Percentiles rank a stretch among this genome's conserved stretches.
phyloP scores from a whole-genome alignment of 2,888 invertebrate species.

The Cerceris rybyensis region DNA sequence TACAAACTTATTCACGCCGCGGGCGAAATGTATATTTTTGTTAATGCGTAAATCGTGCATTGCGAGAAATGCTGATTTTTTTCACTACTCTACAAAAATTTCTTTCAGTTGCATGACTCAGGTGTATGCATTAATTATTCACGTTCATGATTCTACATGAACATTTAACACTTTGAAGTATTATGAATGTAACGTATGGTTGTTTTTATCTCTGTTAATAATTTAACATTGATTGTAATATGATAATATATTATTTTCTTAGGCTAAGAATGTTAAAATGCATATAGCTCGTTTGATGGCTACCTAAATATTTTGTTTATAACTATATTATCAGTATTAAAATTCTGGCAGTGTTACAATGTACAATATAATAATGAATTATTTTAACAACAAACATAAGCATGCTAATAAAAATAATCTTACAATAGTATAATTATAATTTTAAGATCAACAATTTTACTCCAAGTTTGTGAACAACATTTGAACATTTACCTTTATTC shows the following conservation, averaged over 20 bases:
- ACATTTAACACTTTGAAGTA: slow-evolving; percentile 36
- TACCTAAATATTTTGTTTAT: too few species aligned
- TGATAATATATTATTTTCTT: not conserved
- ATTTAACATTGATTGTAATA: slow-evolving; percentile 8
- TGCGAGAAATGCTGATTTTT: slow-evolving; percentile 36
- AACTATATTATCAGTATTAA: too few species aligned
- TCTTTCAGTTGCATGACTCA: slow-evolving; percentile 27
- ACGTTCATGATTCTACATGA: slow-evolving; percentile 30
- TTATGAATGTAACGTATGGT: not conserved
- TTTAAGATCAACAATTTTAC: too few species aligned
- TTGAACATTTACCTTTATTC: slow-evolving; percentile 11
- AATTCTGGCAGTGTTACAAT: not conserved
- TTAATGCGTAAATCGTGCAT: slow-evolving; percentile 46
- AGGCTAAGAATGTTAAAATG: too few species aligned
- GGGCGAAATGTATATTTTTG: slow-evolving; percentile 67
- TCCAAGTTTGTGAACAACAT: not conserved
- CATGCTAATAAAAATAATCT: too few species aligned
- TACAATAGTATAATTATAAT: too few species aligned
- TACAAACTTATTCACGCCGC: slow-evolving; percentile 54
- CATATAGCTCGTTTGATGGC: too few species aligned
- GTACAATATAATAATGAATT: not conserved
- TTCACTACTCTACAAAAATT: slow-evolving; percentile 26
- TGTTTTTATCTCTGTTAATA: slow-evolving; percentile 7
- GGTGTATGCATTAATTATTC: slow-evolving; percentile 11
- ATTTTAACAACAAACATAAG: not conserved